A percentile compares a stretch with the other conserved stretches of the same genome.
These are phyloP conservation scores for Calyptomena viridis DNA, from an alignment of 2,113 vertebrate genomes.

Conservation along the genomic window DNA sequence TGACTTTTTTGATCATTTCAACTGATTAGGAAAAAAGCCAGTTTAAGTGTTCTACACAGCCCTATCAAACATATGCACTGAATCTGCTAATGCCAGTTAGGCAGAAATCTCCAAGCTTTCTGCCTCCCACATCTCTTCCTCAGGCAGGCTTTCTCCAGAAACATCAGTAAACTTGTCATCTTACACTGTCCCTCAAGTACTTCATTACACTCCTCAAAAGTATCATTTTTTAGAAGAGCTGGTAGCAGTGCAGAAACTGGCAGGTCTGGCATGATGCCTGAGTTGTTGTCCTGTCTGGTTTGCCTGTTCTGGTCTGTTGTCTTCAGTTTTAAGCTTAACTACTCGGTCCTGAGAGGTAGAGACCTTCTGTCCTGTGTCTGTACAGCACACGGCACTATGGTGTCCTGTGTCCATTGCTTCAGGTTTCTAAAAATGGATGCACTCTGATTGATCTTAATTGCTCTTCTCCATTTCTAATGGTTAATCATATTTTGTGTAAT, in stretches of 20 bases:
- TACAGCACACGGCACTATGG: not conserved
- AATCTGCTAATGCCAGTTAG: not conserved
- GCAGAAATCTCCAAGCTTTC: not conserved
- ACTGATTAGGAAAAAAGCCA: not conserved
- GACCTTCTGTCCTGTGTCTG: not conserved
- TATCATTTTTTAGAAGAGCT: not conserved
- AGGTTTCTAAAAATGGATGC: slow-evolving; percentile 9
- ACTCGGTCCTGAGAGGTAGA: not conserved
- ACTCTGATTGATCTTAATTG: not conserved
- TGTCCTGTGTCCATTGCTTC: not conserved
- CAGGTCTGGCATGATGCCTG: not conserved
- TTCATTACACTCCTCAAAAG: not conserved
- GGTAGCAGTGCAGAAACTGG: not conserved
- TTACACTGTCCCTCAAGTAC: not conserved
- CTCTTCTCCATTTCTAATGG: slow-evolving; percentile 18
- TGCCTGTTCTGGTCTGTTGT: not conserved
- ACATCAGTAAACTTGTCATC: not conserved
- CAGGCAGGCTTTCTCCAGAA: not conserved
- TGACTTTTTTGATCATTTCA: not conserved
- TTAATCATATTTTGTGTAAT: slow-evolving; percentile 33
- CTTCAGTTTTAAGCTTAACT: not conserved
- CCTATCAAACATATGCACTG: fast-evolving
- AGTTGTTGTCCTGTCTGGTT: not conserved
- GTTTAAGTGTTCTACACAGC: not conserved
- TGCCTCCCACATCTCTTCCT: not conserved